Conservation (phyloP, 92 coral and sea anemone species). For the Hydrozoanthus gracilis region DNA sequence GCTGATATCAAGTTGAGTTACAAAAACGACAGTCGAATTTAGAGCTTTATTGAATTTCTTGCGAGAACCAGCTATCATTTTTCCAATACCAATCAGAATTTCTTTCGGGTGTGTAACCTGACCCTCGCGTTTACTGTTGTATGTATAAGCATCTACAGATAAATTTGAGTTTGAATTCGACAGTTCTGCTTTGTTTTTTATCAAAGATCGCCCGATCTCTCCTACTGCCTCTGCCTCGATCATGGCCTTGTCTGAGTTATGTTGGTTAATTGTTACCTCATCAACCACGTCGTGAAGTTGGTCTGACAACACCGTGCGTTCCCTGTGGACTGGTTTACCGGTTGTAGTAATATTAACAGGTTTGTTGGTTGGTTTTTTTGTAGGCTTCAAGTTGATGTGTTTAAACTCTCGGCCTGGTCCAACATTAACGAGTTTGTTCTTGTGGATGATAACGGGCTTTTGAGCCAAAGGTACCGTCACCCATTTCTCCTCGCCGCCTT, state of each 20-base stretch:
- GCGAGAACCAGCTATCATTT: constrained; percentile 2
- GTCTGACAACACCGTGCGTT: background rate
- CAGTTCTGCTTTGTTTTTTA: no score
- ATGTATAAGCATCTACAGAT: background rate
- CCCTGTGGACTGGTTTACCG: background rate
- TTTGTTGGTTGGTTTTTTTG: background rate
- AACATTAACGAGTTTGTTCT: constrained; percentile 24
- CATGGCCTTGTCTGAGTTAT: background rate
- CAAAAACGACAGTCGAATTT: constrained; percentile 43
- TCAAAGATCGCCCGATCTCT: no score
- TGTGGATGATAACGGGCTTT: constrained; percentile 25
- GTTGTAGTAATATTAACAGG: background rate
- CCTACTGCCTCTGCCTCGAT: background rate
- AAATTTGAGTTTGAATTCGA: background rate
- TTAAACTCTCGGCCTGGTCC: background rate
- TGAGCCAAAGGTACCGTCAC: constrained; percentile 47
- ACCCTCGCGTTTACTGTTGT: background rate
- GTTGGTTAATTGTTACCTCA: background rate
- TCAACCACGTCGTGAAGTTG: background rate
- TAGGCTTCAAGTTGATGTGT: background rate
- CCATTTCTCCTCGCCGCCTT: constrained; percentile 53
- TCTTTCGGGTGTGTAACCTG: background rate
- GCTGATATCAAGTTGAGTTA: constrained; percentile 45
- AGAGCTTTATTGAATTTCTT: constrained; percentile 3
- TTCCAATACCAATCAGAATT: background rate